Conservation (phyloP, 2,113 vertebrate genomes). For the Sander lucioperca region DNA sequence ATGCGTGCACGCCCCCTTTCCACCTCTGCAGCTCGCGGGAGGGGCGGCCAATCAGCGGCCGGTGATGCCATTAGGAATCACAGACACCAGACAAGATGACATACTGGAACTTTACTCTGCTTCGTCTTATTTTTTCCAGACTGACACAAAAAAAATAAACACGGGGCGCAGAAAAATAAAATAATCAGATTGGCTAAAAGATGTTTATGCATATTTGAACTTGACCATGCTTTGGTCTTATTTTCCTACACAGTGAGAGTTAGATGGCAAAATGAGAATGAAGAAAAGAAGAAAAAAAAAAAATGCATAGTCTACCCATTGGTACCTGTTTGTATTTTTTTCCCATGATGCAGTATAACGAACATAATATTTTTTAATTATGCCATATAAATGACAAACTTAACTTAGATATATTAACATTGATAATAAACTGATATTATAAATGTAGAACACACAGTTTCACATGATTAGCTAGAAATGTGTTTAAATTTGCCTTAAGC, state of each 20-base stretch:
- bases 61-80: constrained; percentile 54
- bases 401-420: background rate
- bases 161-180: background rate
- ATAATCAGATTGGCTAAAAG: background rate
- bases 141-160: background rate
- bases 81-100: constrained; percentile 63
- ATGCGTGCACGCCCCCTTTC: constrained; percentile 69
- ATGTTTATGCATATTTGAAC: background rate
- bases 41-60: constrained; percentile 73
- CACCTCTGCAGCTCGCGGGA: constrained; percentile 58
- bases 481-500: background rate
- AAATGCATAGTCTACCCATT: background rate
- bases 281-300: too few relatives aligned
- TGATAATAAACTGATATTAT: background rate
- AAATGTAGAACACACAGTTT: background rate
- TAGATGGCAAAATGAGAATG: background rate
- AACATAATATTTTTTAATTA: background rate
- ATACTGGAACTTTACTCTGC: constrained; percentile 70
- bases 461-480: background rate
- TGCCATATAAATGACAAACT: background rate
- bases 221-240: background rate
- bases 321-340: too few relatives aligned
- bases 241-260: background rate
- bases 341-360: background rate
- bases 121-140: constrained; percentile 21